Conservation (phyloP, 2,113 vertebrate species). For the Entomyzon cyanotis region DNA sequence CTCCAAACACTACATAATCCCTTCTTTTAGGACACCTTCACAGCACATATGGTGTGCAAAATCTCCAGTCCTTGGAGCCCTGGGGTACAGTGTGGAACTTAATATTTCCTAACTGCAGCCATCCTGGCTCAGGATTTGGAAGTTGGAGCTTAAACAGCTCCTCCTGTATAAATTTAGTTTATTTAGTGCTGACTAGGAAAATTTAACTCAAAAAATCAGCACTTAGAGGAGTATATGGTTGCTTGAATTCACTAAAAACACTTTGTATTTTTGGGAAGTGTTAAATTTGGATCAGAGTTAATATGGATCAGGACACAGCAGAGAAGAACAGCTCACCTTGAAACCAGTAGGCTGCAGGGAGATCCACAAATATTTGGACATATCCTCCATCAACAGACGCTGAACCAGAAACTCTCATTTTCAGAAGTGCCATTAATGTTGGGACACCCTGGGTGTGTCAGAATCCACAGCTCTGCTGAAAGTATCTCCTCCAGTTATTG, state of each 20-base stretch:
- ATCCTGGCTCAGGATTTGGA: background rate
- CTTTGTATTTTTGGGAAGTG: background rate
- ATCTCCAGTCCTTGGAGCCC: background rate
- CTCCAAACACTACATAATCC: background rate
- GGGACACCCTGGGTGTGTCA: background rate
- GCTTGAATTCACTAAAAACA: background rate
- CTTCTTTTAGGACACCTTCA: background rate
- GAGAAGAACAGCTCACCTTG: background rate
- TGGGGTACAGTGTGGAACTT: background rate
- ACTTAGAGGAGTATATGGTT: background rate
- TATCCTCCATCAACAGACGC: background rate
- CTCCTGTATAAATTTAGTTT: background rate
- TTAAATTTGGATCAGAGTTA: background rate
- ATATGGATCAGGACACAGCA: background rate
- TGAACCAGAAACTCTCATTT: background rate
- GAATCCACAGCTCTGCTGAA: background rate
- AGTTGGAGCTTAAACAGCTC: background rate
- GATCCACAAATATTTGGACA: background rate
- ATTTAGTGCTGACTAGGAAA: background rate
- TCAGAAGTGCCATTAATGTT: background rate
- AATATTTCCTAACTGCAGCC: background rate
- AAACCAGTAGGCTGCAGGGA: background rate
- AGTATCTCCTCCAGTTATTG: background rate
- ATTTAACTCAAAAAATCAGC: background rate
- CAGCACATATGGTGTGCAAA: slow-evolving; percentile 7